These are phyloP conservation scores for Magallana nippona DNA, from an alignment of 2,888 invertebrate species.

Conservation along the genomic window DNA sequence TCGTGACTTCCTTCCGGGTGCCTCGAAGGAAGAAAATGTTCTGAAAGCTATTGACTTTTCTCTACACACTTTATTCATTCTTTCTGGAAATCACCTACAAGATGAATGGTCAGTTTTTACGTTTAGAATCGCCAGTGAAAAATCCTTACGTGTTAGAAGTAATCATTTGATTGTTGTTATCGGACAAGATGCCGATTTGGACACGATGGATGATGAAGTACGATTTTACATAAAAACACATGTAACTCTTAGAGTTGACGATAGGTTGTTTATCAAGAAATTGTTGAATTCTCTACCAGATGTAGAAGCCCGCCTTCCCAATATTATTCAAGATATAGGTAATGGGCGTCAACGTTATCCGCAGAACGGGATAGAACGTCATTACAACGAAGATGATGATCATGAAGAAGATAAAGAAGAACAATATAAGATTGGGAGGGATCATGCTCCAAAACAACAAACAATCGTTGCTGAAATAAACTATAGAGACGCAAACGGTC, in stretches of 20 bases:
- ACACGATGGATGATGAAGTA: conserved; percentile 54
- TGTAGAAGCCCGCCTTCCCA: neutral
- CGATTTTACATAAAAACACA: conserved; percentile 56
- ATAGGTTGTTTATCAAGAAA: conserved; percentile 52
- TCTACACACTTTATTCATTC: conserved; percentile 56
- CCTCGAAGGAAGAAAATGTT: conserved; percentile 62
- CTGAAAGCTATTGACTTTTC: conserved; percentile 55
- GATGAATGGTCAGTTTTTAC: conserved; percentile 65
- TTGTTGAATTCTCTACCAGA: conserved; percentile 52
- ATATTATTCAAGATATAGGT: neutral
- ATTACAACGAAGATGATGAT: no score
- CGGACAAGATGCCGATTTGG: conserved; percentile 46
- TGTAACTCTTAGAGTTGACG: conserved; percentile 52
- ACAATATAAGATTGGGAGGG: neutral
- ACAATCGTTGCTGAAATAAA: conserved; percentile 21
- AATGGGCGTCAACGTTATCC: neutral
- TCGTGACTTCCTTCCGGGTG: conserved; percentile 63
- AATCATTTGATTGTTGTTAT: conserved; percentile 60
- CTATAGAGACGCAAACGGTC: neutral
- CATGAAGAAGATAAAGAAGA: neutral
- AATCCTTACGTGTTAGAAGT: conserved; percentile 57
- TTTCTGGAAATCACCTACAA: conserved; percentile 52
- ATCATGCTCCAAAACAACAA: neutral
- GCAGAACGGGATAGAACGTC: neutral
- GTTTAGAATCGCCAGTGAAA: conserved; percentile 57